These are phyloP conservation scores for Tapirus terrestris DNA, from an alignment of 2,113 vertebrate species.

Conservation along the genomic window DNA sequence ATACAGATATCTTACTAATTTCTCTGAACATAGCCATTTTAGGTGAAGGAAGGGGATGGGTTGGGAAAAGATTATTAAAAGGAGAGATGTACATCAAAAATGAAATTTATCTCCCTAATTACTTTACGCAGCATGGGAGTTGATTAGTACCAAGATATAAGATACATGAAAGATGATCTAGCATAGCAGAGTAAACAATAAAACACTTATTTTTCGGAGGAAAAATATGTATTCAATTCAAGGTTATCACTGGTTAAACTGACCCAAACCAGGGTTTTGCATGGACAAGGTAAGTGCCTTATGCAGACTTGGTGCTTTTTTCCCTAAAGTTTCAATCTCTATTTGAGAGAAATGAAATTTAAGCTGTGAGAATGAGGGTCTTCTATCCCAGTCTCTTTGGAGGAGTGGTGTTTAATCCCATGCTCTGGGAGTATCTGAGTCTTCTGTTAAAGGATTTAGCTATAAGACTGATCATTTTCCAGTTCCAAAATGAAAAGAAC, in stretches of 20 bases:
- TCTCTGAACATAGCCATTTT: not conserved
- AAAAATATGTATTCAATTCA: not conserved
- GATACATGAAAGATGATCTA: not conserved
- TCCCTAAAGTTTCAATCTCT: not conserved
- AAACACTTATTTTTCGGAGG: not conserved
- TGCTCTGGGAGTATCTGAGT: rapidly evolving
- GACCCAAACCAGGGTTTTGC: not conserved
- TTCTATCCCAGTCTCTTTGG: not conserved
- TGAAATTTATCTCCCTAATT: not conserved
- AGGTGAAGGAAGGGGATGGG: not conserved
- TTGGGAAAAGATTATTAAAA: not conserved
- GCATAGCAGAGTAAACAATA: not conserved
- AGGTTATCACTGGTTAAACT: not conserved
- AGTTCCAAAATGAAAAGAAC: not conserved
- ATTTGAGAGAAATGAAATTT: not conserved
- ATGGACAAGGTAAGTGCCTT: not conserved
- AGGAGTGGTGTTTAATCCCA: not conserved
- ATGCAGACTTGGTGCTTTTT: not conserved
- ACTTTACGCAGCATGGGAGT: not conserved
- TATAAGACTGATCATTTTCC: not conserved
- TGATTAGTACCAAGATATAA: not conserved
- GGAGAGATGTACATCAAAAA: not conserved
- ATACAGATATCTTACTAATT: not conserved
- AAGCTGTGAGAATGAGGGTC: not conserved
- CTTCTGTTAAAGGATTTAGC: not conserved